Conservation (phyloP, 2,113 vertebrate species). For the Chaenogobius annularis region DNA sequence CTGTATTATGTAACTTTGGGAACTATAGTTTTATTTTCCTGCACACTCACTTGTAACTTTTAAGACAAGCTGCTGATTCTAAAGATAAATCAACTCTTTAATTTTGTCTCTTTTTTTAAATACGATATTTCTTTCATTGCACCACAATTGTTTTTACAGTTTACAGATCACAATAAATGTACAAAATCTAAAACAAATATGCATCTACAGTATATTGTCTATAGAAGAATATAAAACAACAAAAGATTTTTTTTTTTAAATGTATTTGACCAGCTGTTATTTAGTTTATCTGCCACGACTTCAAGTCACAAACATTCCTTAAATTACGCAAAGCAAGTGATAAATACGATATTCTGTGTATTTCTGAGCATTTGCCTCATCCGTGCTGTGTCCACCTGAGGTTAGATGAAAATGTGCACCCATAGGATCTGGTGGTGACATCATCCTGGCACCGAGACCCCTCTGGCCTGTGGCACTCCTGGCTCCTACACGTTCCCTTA, state of each 20-base stretch:
- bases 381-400: constrained; percentile 42
- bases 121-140: not conserved
- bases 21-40: constrained; percentile 18
- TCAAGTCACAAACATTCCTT: not conserved
- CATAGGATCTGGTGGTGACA: constrained; percentile 43
- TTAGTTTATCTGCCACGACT: no score
- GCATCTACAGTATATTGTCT: not conserved
- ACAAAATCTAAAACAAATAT: not conserved
- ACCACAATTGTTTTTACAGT: not conserved
- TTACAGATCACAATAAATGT: no score
- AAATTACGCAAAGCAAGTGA: not conserved
- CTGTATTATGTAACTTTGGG: constrained; percentile 55
- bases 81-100: constrained; percentile 36
- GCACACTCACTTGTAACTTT: constrained; percentile 48
- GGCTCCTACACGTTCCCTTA: constrained; percentile 47
- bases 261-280: not conserved
- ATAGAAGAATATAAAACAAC: not conserved
- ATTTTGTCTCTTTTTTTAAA: not conserved
- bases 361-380: constrained; percentile 29
- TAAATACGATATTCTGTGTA: constrained; percentile 10
- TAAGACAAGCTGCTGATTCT: constrained; percentile 38
- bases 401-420: constrained; percentile 27
- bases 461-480: constrained; percentile 49
- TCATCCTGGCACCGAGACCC: constrained; percentile 54
- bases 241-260: not conserved